Evolutionary conservation across 2,888 invertebrate genomes (phyloP), one percentile per base, ranked within the genome.

Genomic region (Drosophila bunnanda): DNA sequence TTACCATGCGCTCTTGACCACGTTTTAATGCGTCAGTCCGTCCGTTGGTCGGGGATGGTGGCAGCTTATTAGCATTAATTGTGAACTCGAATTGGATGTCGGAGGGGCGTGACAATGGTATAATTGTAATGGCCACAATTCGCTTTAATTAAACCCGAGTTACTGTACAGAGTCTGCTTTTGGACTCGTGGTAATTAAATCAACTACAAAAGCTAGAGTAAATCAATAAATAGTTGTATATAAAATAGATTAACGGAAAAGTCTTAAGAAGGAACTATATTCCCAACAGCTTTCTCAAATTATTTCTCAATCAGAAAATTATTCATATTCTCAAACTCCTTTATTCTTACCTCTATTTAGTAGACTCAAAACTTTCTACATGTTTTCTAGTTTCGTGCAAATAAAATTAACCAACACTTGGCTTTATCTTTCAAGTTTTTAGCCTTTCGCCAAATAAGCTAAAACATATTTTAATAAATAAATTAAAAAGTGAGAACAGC

Each of bases 51-150:
- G 30, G 28, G 53, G 38, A 56, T 34, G 28, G 30, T 28, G 53
- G 43, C 57, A 53, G 60, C 69, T 81, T 75, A 84, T 72, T 72
- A 75, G 69, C 82, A 82, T 88, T 88, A 81, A 82, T 76, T 67
- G 70, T 39, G 70, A 66, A 66, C 57, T 85, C 69, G 62, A 73
- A 77, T 75, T 69, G 65, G 22, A 62, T 61, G 48, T 46, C 36
- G 43, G 54, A 50, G 59, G 67, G 44, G 75, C 70, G 72, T 79
- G 75, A 56, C 76, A 72, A 46, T 64, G 61, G 65, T 72, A 71
- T 73, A 78, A 79, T 89, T 80, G 72, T 72, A 75, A 77, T 70
- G 60, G 38, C 62, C 70, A 62, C 72, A 76, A 77, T 72, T 79
- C 59, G 39, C 34, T 54, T 61, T 75, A 75, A 87, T 79, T 76